These are phyloP conservation scores for Holotrichia oblita DNA, from an alignment of 1,140 invertebrate species.

Conservation along the genomic window DNA sequence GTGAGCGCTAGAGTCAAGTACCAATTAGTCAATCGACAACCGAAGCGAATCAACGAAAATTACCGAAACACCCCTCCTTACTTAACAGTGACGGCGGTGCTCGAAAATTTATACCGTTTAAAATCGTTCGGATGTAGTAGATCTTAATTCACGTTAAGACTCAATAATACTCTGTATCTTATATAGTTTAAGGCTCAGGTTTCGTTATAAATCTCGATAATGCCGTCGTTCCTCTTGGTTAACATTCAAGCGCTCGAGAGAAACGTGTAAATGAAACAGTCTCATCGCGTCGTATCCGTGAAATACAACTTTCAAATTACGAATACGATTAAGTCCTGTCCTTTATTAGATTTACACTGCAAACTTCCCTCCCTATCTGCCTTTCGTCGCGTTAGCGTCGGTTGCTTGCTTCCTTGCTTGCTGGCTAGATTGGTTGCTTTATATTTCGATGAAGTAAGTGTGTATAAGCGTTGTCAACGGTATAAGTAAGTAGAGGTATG, in stretches of 20 bases:
- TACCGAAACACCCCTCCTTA: slow-evolving; percentile 22
- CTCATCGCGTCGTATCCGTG: slow-evolving; percentile 36
- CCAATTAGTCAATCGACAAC: not conserved
- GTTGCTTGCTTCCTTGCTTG: not conserved
- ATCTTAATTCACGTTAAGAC: slow-evolving; percentile 38
- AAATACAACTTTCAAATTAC: slow-evolving; percentile 41
- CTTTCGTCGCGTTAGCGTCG: slow-evolving; percentile 2
- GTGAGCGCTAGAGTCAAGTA: not conserved
- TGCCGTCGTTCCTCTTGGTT: slow-evolving; percentile 37
- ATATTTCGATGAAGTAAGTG: not conserved
- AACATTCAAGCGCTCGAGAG: slow-evolving; percentile 22
- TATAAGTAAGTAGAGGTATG: too few relatives aligned
- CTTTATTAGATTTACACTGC: slow-evolving; percentile 36
- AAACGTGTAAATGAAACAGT: slow-evolving; percentile 41
- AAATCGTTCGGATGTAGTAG: slow-evolving; percentile 39
- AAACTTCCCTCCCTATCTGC: not conserved
- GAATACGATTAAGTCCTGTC: slow-evolving; percentile 38
- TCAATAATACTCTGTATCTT: slow-evolving; percentile 35
- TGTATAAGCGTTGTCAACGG: not conserved
- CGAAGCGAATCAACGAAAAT: slow-evolving; percentile 17
- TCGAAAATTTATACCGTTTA: slow-evolving; percentile 28
- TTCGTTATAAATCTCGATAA: slow-evolving; percentile 40
- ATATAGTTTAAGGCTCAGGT: slow-evolving; percentile 39
- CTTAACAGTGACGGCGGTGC: slow-evolving; percentile 25
- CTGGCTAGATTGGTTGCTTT: not conserved